A percentile compares a stretch with the other conserved stretches of the same genome.
These are phyloP conservation scores for Catocala fraxini DNA, from an alignment of 2,888 invertebrate genomes.

Conservation along the genomic window DNA sequence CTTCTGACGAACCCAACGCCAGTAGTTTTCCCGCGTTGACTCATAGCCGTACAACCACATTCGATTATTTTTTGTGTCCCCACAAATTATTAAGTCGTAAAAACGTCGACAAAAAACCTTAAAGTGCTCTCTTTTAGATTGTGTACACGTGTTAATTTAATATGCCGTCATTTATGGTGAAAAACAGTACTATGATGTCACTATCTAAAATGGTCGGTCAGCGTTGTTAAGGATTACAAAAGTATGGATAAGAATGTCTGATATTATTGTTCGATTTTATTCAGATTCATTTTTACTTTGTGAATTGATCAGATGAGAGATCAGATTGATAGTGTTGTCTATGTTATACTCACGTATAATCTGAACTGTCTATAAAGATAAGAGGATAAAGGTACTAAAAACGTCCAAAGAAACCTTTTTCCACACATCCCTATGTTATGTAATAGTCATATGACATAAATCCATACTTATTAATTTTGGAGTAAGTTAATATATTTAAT, in stretches of 20 bases:
- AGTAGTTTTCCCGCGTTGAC: slow-evolving; percentile 52
- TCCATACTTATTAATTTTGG: too few species aligned
- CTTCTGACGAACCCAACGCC: slow-evolving; percentile 28
- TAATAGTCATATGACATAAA: too few species aligned
- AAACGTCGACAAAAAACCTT: slow-evolving; percentile 55
- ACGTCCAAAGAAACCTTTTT: too few species aligned
- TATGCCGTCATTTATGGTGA: slow-evolving; percentile 72
- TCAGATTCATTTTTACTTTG: too few species aligned
- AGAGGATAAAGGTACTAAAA: too few species aligned
- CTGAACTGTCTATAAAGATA: too few species aligned
- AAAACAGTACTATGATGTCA: slow-evolving; percentile 76
- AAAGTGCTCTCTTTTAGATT: slow-evolving; percentile 74
- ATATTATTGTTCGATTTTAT: neutral
- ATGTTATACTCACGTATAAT: too few species aligned
- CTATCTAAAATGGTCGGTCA: slow-evolving; percentile 57
- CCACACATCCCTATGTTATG: too few species aligned
- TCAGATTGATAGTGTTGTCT: too few species aligned
- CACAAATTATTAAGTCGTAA: slow-evolving; percentile 53
- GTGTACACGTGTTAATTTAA: slow-evolving; percentile 71
- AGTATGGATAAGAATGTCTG: slow-evolving; percentile 42
- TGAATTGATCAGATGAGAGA: too few species aligned
- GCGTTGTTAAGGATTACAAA: slow-evolving; percentile 42
- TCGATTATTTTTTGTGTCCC: slow-evolving; percentile 51
- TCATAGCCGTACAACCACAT: slow-evolving; percentile 50
- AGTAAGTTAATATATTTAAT: too few species aligned